Evolutionary conservation across 2,888 invertebrate genomes (phyloP).

Genomic region (Eilema depressum): DNA sequence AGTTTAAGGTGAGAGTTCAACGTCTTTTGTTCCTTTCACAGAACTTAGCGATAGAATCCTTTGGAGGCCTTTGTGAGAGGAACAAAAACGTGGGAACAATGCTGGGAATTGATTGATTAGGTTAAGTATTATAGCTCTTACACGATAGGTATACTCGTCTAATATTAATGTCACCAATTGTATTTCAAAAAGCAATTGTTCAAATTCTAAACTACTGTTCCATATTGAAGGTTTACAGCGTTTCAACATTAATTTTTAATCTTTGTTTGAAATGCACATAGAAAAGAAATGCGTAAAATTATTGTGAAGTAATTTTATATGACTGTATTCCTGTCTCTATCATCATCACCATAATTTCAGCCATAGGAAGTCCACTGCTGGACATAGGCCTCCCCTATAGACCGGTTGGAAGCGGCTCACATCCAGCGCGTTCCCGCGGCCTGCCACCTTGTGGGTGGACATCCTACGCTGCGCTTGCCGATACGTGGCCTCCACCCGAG

Average conservation of each 20-base stretch:
- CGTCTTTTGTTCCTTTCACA: constrained; percentile 55
- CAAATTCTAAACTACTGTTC: constrained; percentile 25
- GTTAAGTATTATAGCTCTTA: constrained; percentile 62
- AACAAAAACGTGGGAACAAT: constrained; percentile 76
- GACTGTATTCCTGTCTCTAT: neutral
- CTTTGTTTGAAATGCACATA: neutral
- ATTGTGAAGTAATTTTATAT: neutral
- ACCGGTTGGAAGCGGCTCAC: too few species aligned
- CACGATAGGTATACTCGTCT: constrained; percentile 29
- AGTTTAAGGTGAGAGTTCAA: constrained; percentile 70
- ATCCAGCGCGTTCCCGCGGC: too few species aligned
- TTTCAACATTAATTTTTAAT: too few species aligned
- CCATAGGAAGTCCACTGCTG: too few species aligned
- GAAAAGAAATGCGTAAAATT: neutral
- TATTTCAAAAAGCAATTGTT: constrained; percentile 33
- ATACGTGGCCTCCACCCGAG: too few species aligned
- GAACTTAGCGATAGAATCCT: constrained; percentile 55
- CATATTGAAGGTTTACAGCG: constrained; percentile 16
- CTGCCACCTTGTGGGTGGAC: too few species aligned
- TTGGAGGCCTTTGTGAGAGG: constrained; percentile 63
- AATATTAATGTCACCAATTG: constrained; percentile 53
- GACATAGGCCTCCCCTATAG: too few species aligned
- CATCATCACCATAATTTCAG: too few species aligned
- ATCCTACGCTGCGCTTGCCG: too few species aligned
- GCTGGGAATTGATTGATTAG: constrained; percentile 76